Conservation (phyloP, 2,888 invertebrate genomes). For the Gerris lacustris region DNA sequence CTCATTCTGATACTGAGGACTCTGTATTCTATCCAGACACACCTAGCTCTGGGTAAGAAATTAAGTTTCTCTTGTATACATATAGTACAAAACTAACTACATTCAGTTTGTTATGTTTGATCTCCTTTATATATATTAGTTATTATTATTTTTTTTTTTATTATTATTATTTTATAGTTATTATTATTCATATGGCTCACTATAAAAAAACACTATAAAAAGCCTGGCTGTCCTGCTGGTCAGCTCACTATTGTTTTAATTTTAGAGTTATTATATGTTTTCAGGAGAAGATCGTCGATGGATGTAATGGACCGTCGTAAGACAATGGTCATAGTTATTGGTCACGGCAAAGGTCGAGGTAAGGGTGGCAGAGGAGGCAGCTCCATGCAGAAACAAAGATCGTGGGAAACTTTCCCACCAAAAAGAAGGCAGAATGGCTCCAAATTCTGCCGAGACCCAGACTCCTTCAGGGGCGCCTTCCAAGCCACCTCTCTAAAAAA, state of each 20-base stretch:
- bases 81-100: no score
- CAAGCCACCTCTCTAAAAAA: constrained; percentile 40
- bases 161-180: no score
- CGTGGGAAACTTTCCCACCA: constrained; percentile 52
- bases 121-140: no score
- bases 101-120: no score
- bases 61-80: background rate
- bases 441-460: constrained; percentile 33
- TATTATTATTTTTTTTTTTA: no score
- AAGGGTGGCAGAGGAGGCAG: constrained; percentile 26
- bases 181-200: no score
- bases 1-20: constrained; percentile 33
- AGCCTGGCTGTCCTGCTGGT: no score
- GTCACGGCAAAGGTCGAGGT: constrained; percentile 31
- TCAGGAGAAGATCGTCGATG: constrained; percentile 28
- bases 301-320: constrained; percentile 37
- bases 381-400: constrained; percentile 47
- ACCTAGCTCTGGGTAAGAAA: constrained; percentile 28
- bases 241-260: no score
- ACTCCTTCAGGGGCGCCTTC: constrained; percentile 34
- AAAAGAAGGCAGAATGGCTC: constrained; percentile 34
- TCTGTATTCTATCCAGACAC: constrained; percentile 34
- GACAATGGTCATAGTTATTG: constrained; percentile 42
- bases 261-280: background rate
- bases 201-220: no score